phyloP scores from a whole-genome alignment of 2,888 invertebrate species.

The Marronus borbonicus region DNA sequence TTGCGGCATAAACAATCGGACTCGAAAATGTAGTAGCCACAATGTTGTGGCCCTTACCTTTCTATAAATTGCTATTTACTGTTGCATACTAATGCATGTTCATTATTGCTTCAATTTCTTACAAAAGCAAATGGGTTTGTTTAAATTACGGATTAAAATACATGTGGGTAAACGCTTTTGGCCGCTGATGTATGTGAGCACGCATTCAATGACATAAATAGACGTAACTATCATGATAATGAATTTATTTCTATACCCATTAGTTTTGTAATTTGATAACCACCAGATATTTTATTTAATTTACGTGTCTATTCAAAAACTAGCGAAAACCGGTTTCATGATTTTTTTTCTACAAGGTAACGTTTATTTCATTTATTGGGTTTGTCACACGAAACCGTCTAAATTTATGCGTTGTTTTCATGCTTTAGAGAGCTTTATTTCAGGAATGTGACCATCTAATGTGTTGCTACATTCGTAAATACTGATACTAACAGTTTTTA shows the following conservation, averaged over 20 bases:
- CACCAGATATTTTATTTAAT: slow-evolving; percentile 13
- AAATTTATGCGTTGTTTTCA: slow-evolving; percentile 26
- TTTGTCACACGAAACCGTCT: slow-evolving; percentile 28
- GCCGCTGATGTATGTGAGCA: too few relatives aligned
- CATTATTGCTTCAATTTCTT: too few relatives aligned
- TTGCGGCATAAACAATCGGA: too few relatives aligned
- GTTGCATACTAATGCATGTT: too few relatives aligned
- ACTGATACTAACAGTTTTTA: slow-evolving; percentile 26
- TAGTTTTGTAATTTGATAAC: slow-evolving; percentile 22
- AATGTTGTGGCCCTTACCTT: too few relatives aligned
- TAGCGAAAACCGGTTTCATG: slow-evolving; percentile 32
- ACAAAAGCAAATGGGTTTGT: too few relatives aligned
- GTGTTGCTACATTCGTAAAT: slow-evolving; percentile 18
- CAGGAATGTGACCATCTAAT: slow-evolving; percentile 23
- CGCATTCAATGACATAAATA: too few relatives aligned
- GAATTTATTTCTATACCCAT: not conserved
- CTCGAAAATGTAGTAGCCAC: too few relatives aligned
- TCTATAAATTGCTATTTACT: too few relatives aligned
- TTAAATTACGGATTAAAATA: too few relatives aligned
- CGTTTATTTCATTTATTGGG: slow-evolving; percentile 26
- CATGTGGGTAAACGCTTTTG: too few relatives aligned
- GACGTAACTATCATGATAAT: not conserved
- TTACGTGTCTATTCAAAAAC: slow-evolving; percentile 18
- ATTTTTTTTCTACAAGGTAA: slow-evolving; percentile 6
- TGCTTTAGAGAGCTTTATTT: slow-evolving; percentile 26